Conservation (phyloP, 1,140 invertebrate genomes). For the Spodoptera litura region DNA sequence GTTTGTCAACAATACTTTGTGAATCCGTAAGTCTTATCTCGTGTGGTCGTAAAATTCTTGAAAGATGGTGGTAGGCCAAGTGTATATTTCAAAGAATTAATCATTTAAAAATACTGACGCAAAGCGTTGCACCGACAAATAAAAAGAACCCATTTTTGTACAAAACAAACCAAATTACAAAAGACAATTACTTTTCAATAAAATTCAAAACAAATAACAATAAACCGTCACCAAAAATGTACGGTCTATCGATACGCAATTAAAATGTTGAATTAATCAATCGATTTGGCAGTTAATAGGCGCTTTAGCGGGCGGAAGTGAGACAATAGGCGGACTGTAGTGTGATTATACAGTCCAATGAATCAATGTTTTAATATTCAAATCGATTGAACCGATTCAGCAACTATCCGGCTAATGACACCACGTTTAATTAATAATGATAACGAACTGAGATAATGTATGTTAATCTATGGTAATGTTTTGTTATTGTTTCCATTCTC, state of each 20-base stretch:
- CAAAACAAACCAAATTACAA: no score
- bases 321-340: conserved; percentile 36
- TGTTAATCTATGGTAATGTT: conserved; percentile 16
- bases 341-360: conserved; percentile 43
- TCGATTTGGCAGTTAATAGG: conserved; percentile 43
- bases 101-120: no score
- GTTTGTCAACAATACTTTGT: no score
- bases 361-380: conserved; percentile 47
- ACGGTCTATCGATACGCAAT: conserved; percentile 19
- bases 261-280: conserved; percentile 45
- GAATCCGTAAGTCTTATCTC: no score
- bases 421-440: conserved; percentile 39
- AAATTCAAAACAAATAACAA: background rate
- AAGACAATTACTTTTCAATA: background rate
- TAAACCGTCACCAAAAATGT: background rate
- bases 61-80: no score
- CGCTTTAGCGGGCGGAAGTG: conserved; percentile 39
- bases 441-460: conserved; percentile 32
- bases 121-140: no score
- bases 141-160: no score
- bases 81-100: no score
- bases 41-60: no score
- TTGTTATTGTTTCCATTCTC: conserved; percentile 1
- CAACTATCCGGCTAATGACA: conserved; percentile 39
- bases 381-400: conserved; percentile 44